phyloP scores from a whole-genome alignment of 2,797 vertebrate species.

The Pseudochromis fuscus region DNA sequence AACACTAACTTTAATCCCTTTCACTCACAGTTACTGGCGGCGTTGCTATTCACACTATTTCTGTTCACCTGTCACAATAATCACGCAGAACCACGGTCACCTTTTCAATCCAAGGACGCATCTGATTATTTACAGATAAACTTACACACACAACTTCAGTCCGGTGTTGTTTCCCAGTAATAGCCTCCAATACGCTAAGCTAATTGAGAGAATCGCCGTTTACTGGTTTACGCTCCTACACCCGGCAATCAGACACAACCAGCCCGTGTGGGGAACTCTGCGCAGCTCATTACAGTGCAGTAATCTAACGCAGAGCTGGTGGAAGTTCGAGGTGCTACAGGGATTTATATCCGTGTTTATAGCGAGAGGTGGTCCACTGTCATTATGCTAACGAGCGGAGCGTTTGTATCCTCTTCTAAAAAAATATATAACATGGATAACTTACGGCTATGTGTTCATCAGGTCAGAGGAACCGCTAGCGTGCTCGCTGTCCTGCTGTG shows the following conservation, averaged over 20 bases:
- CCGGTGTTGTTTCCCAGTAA: too few species aligned
- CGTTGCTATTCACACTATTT: neutral
- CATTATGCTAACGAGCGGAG: slow-evolving; percentile 33
- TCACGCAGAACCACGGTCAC: too few species aligned
- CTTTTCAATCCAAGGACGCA: neutral
- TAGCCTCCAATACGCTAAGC: neutral
- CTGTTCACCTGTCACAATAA: neutral
- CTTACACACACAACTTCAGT: neutral
- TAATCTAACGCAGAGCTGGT: slow-evolving; percentile 1
- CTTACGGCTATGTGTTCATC: slow-evolving; percentile 68
- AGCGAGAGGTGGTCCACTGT: neutral
- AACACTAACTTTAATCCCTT: slow-evolving; percentile 21
- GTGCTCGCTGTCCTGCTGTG: neutral
- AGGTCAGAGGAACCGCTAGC: slow-evolving; percentile 11
- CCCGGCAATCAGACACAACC: neutral
- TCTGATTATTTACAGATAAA: neutral
- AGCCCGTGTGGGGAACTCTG: neutral
- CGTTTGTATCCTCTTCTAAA: too few species aligned
- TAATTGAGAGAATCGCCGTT: neutral
- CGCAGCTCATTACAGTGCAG: neutral
- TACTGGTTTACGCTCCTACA: neutral
- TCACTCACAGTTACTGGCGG: neutral
- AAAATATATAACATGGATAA: slow-evolving; percentile 9
- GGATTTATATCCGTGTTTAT: neutral
- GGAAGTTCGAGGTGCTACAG: neutral